phyloP scores from a whole-genome alignment of 2,797 vertebrate genomes.

The Varecia variegata region DNA sequence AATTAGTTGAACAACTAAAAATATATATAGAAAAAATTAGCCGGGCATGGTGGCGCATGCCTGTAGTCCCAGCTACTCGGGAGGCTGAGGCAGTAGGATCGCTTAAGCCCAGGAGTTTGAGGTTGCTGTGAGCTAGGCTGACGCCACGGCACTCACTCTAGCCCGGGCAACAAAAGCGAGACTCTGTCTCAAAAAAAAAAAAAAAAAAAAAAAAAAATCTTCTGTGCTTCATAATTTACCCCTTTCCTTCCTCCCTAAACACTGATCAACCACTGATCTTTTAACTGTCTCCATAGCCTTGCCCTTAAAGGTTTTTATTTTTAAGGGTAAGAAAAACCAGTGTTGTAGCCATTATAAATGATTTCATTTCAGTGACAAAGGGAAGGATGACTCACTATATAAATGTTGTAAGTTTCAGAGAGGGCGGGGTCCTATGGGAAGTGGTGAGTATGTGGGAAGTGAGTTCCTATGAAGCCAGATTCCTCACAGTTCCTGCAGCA shows the following conservation, averaged over 20 bases:
- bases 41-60: too few species aligned
- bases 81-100: too few species aligned
- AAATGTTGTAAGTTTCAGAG: slow-evolving; percentile 19
- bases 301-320: not conserved
- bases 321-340: not conserved
- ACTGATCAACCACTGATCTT: not conserved
- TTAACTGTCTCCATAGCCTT: not conserved
- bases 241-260: not conserved
- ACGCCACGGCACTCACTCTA: too few species aligned
- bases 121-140: too few species aligned
- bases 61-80: too few species aligned
- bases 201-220: not conserved
- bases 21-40: too few species aligned
- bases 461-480: not conserved
- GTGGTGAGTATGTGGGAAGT: not conserved
- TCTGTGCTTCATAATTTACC: not conserved
- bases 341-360: not conserved
- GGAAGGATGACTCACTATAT: slow-evolving; percentile 31
- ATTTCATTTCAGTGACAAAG: slow-evolving; percentile 12
- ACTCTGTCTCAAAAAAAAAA: too few species aligned
- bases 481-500: not conserved
- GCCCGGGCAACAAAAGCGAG: too few species aligned
- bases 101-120: too few species aligned
- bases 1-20: too few species aligned
- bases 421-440: slow-evolving; percentile 14